Base-by-base conservation (phyloP, 1,140 invertebrate genomes). In the Vanessa tameamea region DNA sequence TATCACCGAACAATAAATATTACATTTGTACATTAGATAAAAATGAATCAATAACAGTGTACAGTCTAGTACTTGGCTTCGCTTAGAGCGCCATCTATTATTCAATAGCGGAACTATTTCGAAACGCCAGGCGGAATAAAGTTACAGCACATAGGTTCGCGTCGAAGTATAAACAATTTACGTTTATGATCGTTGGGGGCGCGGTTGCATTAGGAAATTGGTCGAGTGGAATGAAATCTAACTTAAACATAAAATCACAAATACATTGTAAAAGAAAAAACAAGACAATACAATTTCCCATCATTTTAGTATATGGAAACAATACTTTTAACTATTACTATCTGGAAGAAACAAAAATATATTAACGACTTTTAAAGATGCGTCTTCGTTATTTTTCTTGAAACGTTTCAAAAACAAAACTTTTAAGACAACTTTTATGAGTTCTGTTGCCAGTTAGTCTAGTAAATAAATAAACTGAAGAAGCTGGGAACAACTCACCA, bases 1-100 rank as follows among this genome's bases (percentile, higher is more conserved):
- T 84, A 84, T 85, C 84, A 47, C 76, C 78, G 75, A 78, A 84
- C 77, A 84, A 85, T 86, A 84, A 87, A 84, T 87, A 85, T 81
- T 78, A 76, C 82, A 80, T 86, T 83, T 82, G 78, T 78, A 78
- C 63, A 69, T 55, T n/a, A 83, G 85, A 87, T 87, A 88, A 76
- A 67, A 61, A 48, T 76, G 75, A 86, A 88, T 87, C 84, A 85
- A 87, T 85, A 86, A 64, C 14, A 43, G 51, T 15, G 47, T 61
- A 20, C n/a, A 43, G 69, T 66, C 23, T n/a, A 48, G 65, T 71
- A 68, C 69, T 53, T 12, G 31, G 69, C 67, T 53, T 13, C 23
- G 68, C 82, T 14, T 1, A 59, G 66, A 76, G 75, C 88, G 88
- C 83, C 88, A 89, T 87, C 88, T 87, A 80, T 80, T 81, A 81